Evolutionary conservation across 2,113 vertebrate genomes (phyloP).

Genomic region (Pampusana beccarii): DNA sequence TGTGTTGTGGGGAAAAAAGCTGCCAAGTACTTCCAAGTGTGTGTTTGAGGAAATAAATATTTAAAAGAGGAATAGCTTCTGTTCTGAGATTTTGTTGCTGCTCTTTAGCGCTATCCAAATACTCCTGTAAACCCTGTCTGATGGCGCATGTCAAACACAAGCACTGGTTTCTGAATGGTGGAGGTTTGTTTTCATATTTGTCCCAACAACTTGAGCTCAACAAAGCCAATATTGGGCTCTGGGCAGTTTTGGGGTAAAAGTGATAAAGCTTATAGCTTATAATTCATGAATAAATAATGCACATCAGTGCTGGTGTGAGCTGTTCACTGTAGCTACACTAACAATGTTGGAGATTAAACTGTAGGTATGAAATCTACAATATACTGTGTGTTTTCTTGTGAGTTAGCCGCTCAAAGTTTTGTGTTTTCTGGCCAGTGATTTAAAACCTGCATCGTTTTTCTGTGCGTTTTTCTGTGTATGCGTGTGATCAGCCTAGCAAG

Average conservation of each 20-base stretch:
- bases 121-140: background rate
- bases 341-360: background rate
- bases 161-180: background rate
- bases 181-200: background rate
- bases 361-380: background rate
- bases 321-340: background rate
- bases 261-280: background rate
- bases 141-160: background rate
- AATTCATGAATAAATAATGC: background rate
- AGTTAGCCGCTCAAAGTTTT: accelerated
- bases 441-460: background rate
- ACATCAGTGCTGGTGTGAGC: background rate
- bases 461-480: background rate
- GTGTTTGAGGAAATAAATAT: constrained; percentile 15
- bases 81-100: background rate
- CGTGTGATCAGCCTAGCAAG: background rate
- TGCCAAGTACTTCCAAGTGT: background rate
- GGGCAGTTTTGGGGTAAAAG: background rate
- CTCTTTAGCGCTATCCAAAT: background rate
- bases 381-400: accelerated
- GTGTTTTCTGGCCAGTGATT: background rate
- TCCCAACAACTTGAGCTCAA: background rate
- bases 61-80: background rate
- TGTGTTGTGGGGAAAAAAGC: background rate
- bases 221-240: background rate